Evolutionary conservation across 2,113 vertebrate genomes (phyloP).

Genomic region (Chroicocephalus ridibundus): DNA sequence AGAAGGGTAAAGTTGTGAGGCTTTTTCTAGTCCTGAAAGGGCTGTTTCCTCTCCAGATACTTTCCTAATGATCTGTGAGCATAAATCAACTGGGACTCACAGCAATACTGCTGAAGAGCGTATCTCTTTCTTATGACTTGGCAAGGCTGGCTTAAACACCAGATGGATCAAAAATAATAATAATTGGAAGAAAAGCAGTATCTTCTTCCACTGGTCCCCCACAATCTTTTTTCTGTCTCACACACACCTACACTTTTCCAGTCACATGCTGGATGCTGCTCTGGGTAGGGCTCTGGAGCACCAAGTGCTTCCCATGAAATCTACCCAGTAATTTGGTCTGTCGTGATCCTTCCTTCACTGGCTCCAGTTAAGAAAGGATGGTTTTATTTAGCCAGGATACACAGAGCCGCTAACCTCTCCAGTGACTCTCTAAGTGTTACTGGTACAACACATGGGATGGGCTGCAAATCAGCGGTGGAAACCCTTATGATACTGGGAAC

Average conservation of each 20-base stretch:
- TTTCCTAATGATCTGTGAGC: constrained; percentile 6
- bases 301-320: not conserved
- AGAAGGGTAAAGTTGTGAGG: not conserved
- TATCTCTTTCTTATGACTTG: constrained; percentile 11
- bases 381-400: not conserved
- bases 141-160: constrained; percentile 36
- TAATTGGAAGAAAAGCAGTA: constrained; percentile 23
- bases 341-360: not conserved
- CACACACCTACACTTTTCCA: constrained; percentile 20
- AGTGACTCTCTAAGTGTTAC: not conserved
- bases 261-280: not conserved
- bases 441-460: not conserved
- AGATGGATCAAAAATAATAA: constrained; percentile 43
- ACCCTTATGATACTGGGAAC: not conserved
- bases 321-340: not conserved
- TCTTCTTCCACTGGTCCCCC: constrained; percentile 1
- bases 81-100: not conserved
- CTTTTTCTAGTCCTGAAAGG: not conserved
- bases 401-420: not conserved
- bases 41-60: not conserved
- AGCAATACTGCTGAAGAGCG: not conserved
- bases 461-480: not conserved
- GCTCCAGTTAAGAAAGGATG: not conserved
- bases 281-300: not conserved
- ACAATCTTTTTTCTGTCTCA: constrained; percentile 27